Evolutionary conservation across 2,113 vertebrate genomes (phyloP).

Genomic region (Muscicapa adusta): DNA sequence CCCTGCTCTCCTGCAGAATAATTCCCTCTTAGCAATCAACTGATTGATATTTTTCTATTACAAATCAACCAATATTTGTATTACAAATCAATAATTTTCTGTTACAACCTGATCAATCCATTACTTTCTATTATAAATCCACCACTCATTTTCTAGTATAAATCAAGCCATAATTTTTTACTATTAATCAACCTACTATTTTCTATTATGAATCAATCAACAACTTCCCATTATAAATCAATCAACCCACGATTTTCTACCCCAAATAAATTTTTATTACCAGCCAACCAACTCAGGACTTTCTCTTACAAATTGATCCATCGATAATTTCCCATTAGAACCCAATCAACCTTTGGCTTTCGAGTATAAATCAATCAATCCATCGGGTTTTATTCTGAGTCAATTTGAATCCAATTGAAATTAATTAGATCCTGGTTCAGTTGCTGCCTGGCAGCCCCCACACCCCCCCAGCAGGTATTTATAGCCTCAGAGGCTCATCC

Average conservation of each 20-base stretch:
- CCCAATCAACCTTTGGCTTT: neutral
- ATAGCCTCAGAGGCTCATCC: constrained; percentile 64
- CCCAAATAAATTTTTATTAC: neutral
- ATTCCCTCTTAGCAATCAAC: neutral
- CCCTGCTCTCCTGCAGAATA: fast-evolving
- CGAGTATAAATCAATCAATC: fast-evolving
- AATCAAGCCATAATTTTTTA: neutral
- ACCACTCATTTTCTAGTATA: neutral
- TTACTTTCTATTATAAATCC: neutral
- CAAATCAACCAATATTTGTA: neutral
- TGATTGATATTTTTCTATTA: no score
- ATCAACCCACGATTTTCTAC: neutral
- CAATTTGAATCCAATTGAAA: neutral
- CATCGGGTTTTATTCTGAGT: fast-evolving
- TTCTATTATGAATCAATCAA: neutral
- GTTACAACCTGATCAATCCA: neutral
- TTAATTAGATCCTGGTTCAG: neutral
- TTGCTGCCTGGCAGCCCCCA: fast-evolving
- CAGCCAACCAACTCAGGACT: neutral
- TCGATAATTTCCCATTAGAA: neutral
- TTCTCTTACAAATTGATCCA: neutral
- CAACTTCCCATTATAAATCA: neutral
- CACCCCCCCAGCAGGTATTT: constrained; percentile 60
- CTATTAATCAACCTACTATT: neutral
- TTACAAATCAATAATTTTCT: neutral